Base-by-base conservation (phyloP, 1,140 invertebrate genomes). In the Bombus sibiricus region DNA sequence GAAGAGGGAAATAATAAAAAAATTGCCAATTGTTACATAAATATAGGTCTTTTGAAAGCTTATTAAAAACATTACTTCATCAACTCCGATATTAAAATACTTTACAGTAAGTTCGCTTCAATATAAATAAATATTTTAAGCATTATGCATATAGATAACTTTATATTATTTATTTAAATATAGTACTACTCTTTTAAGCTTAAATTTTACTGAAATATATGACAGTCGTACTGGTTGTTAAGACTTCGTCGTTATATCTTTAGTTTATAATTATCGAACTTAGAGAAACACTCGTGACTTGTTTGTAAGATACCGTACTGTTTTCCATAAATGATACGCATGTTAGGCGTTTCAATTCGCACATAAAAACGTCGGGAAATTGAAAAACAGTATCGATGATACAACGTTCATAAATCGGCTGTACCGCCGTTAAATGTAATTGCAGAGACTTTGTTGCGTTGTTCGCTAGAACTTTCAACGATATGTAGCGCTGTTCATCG, bases 401-500 rank as follows among this genome's bases (percentile, higher is more conserved):
- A n/a, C 2, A 12, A n/a, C 37, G 37, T 10, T 59, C 47, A 75
- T 43, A 82, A 77, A 43, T 76, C 28, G 34, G 0, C 25, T 1
- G 18, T 6, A 53, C 1, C n/a, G 22, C 6, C 1, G 8, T 53
- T 53, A 53, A 53, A 53, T 22, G 8, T 71, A 53, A 62, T 81
- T 28, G 22, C 74, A 47, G 68, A 88, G 83, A 78, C 12, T 28
- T 13, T 2, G 28, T 68, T 79, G 34, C 64, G 22, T 47, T 4
- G 66, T 81, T 78, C 41, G 41, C 18, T 22, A 59, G 25, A 75
- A 84, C 75, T 64, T 87, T 57, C 59, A 81, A 76, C 37, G 74
- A 72, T 77, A 32, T 28, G n/a, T n/a, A 86, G 32, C 37, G 53
- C 28, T 59, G 82, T 82, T 89, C 76, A 77, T 89, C 71, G 82